Base-by-base conservation (phyloP, 2,797 vertebrate species). In the Fundulus diaphanus region DNA sequence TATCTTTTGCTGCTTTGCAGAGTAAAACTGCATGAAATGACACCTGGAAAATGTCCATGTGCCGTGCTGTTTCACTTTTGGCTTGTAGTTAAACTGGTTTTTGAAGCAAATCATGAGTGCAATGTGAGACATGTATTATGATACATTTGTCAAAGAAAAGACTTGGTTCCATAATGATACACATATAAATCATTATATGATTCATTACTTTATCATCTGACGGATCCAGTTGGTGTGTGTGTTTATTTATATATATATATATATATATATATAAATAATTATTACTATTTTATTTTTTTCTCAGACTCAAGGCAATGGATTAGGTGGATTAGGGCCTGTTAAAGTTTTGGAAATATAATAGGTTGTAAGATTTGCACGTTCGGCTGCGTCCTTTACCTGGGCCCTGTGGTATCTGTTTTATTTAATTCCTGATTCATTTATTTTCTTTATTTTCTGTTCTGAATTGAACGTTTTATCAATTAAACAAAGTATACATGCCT, bases 31-130 rank as follows among this genome's bases (percentile, higher is more conserved):
- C 13, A 27, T 42, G 37, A 42, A 66, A 66, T 16, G 42, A 65
- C 12, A 15, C 22, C 13, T 16, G 24, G 24, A 42, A 66, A 66
- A 66, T 42, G 40, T 42, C 63, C 13, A 27, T 8, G 24, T 66
- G 63, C 20, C 37, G 27, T 27, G 37, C 35, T 42, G 9, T 66
- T 66, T 66, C 63, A 66, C 63, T 66, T 65, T 65, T 65, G 20
- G 24, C n/a, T 40, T 66, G 6, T 33, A 65, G 35, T 24, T 35
- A 65, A 33, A 65, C 37, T 42, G 22, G 15, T 65, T 42, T n/a
- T 65, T 24, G n/a, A 7, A 42, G 5, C 35, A 40, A 35, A 65
- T 9, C 35, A 65, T 3, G 6, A 61, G 7, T 65, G 61, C 20
- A 40, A 22, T 65, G 35, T 24, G 12, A 65, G 61, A 40, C 37